Base-by-base conservation (phyloP, 23 tunicate genomes). In the Trididemnum miniatum region DNA sequence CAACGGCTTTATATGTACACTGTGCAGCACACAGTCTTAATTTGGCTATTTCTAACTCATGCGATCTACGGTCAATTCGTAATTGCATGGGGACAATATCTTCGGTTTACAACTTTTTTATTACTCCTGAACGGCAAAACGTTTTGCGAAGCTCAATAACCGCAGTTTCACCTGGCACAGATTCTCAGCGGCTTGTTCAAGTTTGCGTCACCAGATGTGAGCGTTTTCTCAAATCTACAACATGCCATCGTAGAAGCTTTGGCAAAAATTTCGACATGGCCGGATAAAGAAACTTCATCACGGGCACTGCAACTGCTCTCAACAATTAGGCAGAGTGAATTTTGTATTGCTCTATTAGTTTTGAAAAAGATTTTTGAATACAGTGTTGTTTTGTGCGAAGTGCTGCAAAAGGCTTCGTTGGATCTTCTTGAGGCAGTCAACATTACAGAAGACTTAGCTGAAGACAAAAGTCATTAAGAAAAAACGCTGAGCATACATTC, bases 11-110 rank as follows among this genome's bases (percentile, higher is more conserved):
- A 28, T 71, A 71, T 71, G 76, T 71, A 31, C 76, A 71, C 44
- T 71, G 76, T 71, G 76, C 76, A 9, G 76, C 76, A 31, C 39
- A 32, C 12, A 31, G 76, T n/a, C 38, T 28, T 71, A 71, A 71
- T 71, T 71, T 71, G 39, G 76, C 76, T 23, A 25, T 28, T 7
- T 71, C 76, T 71, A 71, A 71, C n/a, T 64, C 71, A 64, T 71
- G 76, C 39, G 26, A 34, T 71, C 76, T 28, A 3, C 31, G 38
- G 44, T 31, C 76, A 38, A 71, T 71, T 71, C 76, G 76, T 71
- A 71, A 31, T 23, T 71, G 76, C 44, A 31, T 29, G 39, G 76
- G 38, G 31, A 71, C 44, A 71, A 71, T 71, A 71, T 37, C 40
- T 15, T 71, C 76, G 31, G 76, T 71, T 71, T 32, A 71, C 23